phyloP scores from a whole-genome alignment of 1,140 invertebrate species.

The Palaemon carinicauda region DNA sequence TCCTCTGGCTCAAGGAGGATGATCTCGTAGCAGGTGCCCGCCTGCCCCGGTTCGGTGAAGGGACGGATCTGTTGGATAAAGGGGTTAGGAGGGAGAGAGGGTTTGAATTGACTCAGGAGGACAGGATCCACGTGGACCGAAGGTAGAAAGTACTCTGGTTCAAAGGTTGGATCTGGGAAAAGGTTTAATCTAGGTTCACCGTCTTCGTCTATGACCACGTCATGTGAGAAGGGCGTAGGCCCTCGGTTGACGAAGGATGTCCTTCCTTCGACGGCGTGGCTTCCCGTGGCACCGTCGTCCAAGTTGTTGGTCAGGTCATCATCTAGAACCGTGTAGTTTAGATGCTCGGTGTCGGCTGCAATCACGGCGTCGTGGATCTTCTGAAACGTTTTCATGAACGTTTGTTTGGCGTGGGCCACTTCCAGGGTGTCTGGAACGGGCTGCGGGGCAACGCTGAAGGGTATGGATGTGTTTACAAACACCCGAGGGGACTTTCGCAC shows the following conservation, averaged over 20 bases:
- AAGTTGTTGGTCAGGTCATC: background rate
- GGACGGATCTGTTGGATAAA: background rate
- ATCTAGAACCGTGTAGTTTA: background rate
- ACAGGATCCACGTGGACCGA: background rate
- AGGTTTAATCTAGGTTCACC: background rate
- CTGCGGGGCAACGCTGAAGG: slow-evolving; percentile 36
- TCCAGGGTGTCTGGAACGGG: slow-evolving; percentile 42
- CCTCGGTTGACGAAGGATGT: background rate
- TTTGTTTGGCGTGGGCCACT: slow-evolving; percentile 57
- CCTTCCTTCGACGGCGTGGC: background rate
- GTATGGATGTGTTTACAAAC: slow-evolving; percentile 37
- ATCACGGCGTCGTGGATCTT: background rate
- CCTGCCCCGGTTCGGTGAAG: background rate
- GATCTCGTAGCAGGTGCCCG: slow-evolving; percentile 22
- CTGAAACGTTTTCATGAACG: slow-evolving; percentile 25
- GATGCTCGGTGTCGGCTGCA: background rate
- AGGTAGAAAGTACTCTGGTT: slow-evolving; percentile 12
- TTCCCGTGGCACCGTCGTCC: background rate
- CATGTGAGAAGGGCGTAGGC: background rate
- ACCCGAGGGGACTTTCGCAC: background rate
- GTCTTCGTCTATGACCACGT: background rate
- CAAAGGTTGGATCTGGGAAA: background rate
- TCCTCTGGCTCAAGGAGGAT: slow-evolving; percentile 9
- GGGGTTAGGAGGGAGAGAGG: background rate
- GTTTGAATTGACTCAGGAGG: background rate